Base-by-base conservation (phyloP, 2,113 vertebrate genomes). In the Formicarius rufipectus region DNA sequence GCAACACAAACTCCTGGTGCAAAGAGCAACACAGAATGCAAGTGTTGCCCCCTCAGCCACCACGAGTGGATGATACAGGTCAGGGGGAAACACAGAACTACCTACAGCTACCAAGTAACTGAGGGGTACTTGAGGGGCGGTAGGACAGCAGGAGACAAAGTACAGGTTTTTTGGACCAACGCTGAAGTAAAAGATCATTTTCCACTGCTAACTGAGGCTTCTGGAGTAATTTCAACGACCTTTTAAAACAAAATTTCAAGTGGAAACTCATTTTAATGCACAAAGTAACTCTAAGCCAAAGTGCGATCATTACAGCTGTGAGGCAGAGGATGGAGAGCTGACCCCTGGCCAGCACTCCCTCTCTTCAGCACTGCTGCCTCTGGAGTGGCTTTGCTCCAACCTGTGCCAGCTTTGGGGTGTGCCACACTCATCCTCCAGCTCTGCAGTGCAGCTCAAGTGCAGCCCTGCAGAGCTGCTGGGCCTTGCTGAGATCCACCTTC, bases 331-430 rank as follows among this genome's bases (percentile, higher is more conserved):
- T 21, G 42, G 7, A 9, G 23, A 25, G 35, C n/a, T 7, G 79
- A 22, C 16, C 58, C 71, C 0, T 1, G 47, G 52, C 21, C 42
- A 55, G 23, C 52, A 25, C n/a, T 9, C 66, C 5, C 24, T 33
- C 4, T 27, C 12, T 4, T 3, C 39, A 30, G 40, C 9, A 0
- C 1, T 9, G 30, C 1, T 2, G 8, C 12, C 60, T 33, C 83
- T 13, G 4, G 40, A 31, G 67, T 6, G 45, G 8, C 25, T 62
- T 59, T 8, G 6, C 56, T 37, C 52, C 69, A 20, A 2, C 0
- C 0, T 13, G 66, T 77, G 82, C 72, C 79, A 67, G 83, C 50
- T 67, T 19, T 17, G 0, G 0, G 8, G 6, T 14, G 18, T 49
- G 25, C n/a, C 93, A 84, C 39, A 5, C 64, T 37, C 77, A 25